Percentiles rank a stretch among this genome's conserved stretches.
phyloP scores from a whole-genome alignment of 2,113 vertebrate genomes.

The Saimiri boliviensis region DNA sequence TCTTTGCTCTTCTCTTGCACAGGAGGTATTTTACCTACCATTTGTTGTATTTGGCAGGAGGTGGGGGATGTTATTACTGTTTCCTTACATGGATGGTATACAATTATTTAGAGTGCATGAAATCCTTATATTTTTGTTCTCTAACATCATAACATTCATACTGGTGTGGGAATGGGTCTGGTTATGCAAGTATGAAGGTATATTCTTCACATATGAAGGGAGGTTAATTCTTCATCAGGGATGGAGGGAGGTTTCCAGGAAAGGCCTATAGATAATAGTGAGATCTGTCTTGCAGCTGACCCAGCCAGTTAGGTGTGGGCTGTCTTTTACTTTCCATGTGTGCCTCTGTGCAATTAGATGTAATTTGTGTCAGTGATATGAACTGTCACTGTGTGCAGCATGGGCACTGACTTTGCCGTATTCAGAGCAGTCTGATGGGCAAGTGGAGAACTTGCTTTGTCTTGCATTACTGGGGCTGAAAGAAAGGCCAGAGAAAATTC shows the following conservation, averaged over 20 bases:
- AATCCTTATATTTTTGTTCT: constrained; percentile 31
- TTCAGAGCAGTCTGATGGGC: constrained; percentile 11
- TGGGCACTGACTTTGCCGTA: background rate
- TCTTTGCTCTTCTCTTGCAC: background rate
- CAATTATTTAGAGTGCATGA: background rate
- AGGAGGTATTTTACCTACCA: background rate
- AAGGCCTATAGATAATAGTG: background rate
- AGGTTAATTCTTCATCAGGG: background rate
- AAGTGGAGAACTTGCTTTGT: background rate
- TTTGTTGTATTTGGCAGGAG: constrained; percentile 7
- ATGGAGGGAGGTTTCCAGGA: background rate
- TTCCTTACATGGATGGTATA: background rate
- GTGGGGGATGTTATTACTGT: background rate
- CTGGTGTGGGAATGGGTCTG: background rate
- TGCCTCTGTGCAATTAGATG: constrained; percentile 21
- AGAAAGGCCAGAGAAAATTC: constrained; percentile 1
- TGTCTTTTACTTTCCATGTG: constrained; percentile 9
- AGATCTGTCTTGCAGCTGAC: background rate
- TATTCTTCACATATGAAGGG: background rate
- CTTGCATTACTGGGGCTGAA: background rate
- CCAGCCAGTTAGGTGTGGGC: constrained; percentile 30
- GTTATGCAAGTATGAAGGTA: background rate
- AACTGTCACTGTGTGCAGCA: constrained; percentile 6
- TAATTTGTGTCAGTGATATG: constrained; percentile 56
- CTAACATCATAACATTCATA: background rate